Conservation (phyloP, 2,888 invertebrate genomes). For the Drosophila silvestris region DNA sequence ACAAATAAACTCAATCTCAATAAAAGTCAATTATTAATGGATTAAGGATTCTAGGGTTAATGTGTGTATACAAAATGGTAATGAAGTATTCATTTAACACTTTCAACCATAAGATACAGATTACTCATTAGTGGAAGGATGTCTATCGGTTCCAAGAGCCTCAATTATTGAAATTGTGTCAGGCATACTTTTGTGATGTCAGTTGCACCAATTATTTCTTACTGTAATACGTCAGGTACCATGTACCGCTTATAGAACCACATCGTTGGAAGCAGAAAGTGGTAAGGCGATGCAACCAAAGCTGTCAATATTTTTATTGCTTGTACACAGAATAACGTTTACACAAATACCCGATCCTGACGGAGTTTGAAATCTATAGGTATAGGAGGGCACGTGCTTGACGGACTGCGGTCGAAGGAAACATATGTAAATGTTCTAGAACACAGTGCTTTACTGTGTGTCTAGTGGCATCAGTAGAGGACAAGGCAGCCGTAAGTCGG, state of each 20-base stretch:
- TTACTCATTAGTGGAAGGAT: not conserved
- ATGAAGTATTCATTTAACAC: not conserved
- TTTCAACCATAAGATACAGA: not conserved
- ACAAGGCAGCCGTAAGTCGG: too few relatives aligned
- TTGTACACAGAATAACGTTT: too few relatives aligned
- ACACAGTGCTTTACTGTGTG: too few relatives aligned
- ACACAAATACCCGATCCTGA: too few relatives aligned
- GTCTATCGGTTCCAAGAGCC: not conserved
- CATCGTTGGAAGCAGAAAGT: too few relatives aligned
- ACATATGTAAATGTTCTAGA: too few relatives aligned
- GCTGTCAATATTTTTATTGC: too few relatives aligned
- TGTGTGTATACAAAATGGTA: not conserved
- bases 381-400: too few relatives aligned
- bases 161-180: not conserved
- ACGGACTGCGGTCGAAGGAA: too few relatives aligned
- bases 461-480: too few relatives aligned
- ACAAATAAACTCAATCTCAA: not conserved
- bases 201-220: not conserved
- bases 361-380: too few relatives aligned
- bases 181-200: not conserved
- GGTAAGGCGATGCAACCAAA: too few relatives aligned
- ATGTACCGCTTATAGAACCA: not conserved
- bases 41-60: not conserved
- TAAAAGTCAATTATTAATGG: not conserved
- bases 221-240: not conserved